Evolutionary conservation across 2,113 vertebrate species (phyloP).

Genomic region (Gambusia holbrooki): DNA sequence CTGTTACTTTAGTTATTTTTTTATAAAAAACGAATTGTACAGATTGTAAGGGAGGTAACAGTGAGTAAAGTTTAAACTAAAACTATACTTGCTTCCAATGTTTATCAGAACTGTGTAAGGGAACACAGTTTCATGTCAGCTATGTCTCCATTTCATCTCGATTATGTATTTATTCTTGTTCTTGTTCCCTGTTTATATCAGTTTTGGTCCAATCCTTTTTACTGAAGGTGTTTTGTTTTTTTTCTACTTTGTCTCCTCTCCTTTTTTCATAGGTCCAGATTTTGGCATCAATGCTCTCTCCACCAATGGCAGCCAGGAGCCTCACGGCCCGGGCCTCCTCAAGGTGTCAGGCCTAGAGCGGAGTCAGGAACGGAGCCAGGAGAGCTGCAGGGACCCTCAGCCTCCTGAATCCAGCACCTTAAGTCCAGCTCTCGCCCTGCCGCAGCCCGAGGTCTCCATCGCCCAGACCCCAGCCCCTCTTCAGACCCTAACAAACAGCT

Average conservation of each 20-base stretch:
- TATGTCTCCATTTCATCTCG: neutral
- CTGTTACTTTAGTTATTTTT: too few species aligned
- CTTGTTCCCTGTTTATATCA: neutral
- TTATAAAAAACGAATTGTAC: neutral
- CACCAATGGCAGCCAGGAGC: constrained; percentile 89
- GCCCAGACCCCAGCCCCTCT: constrained; percentile 73
- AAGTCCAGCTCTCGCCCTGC: constrained; percentile 74
- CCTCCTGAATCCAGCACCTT: constrained; percentile 80
- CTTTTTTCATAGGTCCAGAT: constrained; percentile 83
- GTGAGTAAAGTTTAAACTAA: neutral
- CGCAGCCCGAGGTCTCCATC: constrained; percentile 58
- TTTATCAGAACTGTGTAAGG: too few species aligned
- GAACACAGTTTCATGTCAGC: neutral
- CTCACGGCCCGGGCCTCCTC: constrained; percentile 84
- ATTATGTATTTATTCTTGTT: neutral
- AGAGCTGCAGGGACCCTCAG: constrained; percentile 84
- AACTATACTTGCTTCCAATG: neutral
- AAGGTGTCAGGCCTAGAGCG: constrained; percentile 98
- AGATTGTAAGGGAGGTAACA: neutral
- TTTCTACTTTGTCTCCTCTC: neutral
- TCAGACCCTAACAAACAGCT: constrained; percentile 68
- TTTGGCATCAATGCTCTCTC: constrained; percentile 82
- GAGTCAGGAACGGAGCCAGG: constrained; percentile 96
- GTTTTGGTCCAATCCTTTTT: neutral
- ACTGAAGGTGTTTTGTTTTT: neutral